Base-by-base conservation (phyloP, 2,797 vertebrate genomes). In the Austrolebias charrua region DNA sequence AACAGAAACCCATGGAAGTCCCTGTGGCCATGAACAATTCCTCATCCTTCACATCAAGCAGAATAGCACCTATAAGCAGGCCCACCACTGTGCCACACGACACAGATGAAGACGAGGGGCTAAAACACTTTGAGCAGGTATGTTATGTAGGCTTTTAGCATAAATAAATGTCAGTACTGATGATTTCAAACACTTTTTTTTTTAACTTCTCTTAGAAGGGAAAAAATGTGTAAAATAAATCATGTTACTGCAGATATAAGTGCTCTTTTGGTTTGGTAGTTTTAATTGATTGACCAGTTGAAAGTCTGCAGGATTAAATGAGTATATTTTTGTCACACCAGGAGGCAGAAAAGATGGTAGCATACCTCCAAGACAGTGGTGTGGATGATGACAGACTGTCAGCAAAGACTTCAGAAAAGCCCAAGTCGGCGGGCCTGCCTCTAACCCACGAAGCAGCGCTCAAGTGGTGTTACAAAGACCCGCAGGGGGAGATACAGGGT, bases 381-480 rank as follows among this genome's bases (percentile, higher is more conserved):
- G 90, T 93, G 66, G 98, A 99, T 69, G 96, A 99, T 16, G 95
- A 99, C 73, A 94, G 95, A 78, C 86, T 96, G 64, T 71, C 92
- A 42, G 85, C 92, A 42, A 98, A 98, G 86, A 90, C 91, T 54
- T 90, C 93, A 50, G 95, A 95, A 86, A 93, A 95, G 85, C 88
- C 92, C 59, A 99, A 98, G 86, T 92, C 94, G 55, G 82, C 93
- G 11, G 93, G 94, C 3, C 85, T 96, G 65, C 93, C 96, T 0
- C 71, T 95, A 38, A 93, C 95, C 38, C 95, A 97, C 0, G 97
- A 98, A 81, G 95, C 95, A 66, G 96, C 98, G 77, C 95, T 99
- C 74, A 99, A 99, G 86, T 99, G 98, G 98, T 98, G 95, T 91
- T 99, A 99, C 86, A 99, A 99, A 93, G 98, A 99, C 84, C 98